Evolutionary conservation across 2,113 vertebrate species (phyloP).

Genomic region (Percina caprodes): DNA sequence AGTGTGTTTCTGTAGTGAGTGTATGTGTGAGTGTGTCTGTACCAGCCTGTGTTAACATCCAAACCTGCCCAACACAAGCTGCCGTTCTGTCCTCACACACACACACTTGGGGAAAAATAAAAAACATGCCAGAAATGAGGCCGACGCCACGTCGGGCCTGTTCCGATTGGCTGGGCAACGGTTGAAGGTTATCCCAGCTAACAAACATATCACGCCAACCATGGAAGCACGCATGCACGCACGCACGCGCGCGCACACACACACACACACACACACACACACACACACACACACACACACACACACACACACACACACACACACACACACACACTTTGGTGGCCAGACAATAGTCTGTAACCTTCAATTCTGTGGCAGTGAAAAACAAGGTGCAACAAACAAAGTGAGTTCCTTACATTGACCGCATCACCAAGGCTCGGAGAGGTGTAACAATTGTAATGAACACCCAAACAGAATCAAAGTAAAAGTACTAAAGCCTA

Average conservation of each 20-base stretch:
- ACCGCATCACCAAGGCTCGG: neutral
- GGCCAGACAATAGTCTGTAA: slow-evolving; percentile 56
- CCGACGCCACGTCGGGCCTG: slow-evolving; percentile 67
- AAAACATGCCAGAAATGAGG: slow-evolving; percentile 57
- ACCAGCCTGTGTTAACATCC: slow-evolving; percentile 22
- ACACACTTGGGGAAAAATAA: slow-evolving; percentile 47
- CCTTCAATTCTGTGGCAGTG: slow-evolving; percentile 56
- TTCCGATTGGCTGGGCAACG: slow-evolving; percentile 78
- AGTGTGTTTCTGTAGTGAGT: slow-evolving; percentile 31
- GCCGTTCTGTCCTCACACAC: slow-evolving; percentile 34
- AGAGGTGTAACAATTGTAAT: neutral
- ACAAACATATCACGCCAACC: slow-evolving; percentile 73
- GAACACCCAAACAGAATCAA: neutral
- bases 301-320: neutral
- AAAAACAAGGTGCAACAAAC: slow-evolving; percentile 53
- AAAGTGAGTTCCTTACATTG: slow-evolving; percentile 32
- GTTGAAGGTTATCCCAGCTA: slow-evolving; percentile 78
- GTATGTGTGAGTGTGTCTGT: slow-evolving; percentile 9
- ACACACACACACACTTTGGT: slow-evolving; percentile 52
- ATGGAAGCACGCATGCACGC: slow-evolving; percentile 42
- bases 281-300: too few relatives aligned
- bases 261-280: neutral
- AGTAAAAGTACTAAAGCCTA: neutral
- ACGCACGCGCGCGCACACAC: slow-evolving; percentile 28
- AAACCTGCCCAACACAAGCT: slow-evolving; percentile 38